Evolutionary conservation across 2,113 vertebrate genomes (phyloP).

Genomic region (Arenaria interpres): DNA sequence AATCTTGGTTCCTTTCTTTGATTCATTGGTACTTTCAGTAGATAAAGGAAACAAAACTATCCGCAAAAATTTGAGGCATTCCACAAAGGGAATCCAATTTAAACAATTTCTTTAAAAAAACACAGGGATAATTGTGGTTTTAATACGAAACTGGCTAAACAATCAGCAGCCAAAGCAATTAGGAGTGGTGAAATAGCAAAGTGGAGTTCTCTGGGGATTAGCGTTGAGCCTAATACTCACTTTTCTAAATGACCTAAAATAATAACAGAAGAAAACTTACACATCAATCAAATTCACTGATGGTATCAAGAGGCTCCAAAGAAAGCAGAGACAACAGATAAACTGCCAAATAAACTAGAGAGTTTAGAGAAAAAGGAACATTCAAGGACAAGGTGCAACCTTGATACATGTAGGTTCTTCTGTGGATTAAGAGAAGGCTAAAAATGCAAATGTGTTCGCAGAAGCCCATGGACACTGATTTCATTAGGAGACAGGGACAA

Average conservation of each 20-base stretch:
- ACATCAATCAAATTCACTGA: conserved; percentile 2
- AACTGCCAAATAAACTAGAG: background rate
- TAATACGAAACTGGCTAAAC: background rate
- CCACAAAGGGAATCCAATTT: background rate
- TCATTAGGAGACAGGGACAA: background rate
- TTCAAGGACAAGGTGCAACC: background rate
- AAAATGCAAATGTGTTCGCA: background rate
- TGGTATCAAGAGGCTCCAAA: conserved; percentile 8
- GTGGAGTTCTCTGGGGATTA: background rate
- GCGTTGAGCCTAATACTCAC: background rate
- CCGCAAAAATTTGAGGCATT: background rate
- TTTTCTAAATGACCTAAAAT: background rate
- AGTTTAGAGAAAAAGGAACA: background rate
- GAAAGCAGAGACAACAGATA: background rate
- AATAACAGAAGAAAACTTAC: background rate
- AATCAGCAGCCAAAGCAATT: background rate
- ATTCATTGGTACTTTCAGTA: background rate
- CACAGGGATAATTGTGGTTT: background rate
- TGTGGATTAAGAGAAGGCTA: background rate
- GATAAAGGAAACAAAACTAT: background rate
- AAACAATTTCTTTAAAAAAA: background rate
- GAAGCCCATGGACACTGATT: background rate
- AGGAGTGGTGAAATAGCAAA: background rate
- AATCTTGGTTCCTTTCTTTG: background rate
- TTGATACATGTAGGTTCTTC: background rate